Evolutionary conservation across 2,888 invertebrate genomes (phyloP).

Genomic region (Protonemura montana): DNA sequence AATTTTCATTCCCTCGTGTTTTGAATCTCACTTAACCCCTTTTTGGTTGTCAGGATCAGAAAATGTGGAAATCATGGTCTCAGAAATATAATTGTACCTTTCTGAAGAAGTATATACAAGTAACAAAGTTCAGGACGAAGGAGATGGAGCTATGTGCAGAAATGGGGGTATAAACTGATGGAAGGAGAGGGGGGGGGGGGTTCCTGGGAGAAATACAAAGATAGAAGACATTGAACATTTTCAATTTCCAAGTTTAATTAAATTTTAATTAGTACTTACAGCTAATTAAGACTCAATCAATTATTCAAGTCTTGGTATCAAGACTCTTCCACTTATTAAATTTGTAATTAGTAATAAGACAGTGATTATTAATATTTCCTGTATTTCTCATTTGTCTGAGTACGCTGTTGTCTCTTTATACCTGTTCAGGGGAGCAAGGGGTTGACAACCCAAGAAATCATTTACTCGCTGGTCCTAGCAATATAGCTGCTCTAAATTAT

Average conservation of each 20-base stretch:
- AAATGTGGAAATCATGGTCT: conserved; percentile 28
- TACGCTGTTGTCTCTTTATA: neutral
- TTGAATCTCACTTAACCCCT: conserved; percentile 19
- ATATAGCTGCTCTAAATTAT: neutral
- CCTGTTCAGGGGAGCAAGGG: neutral
- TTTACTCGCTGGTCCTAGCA: neutral
- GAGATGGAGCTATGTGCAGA: neutral
- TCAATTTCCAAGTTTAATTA: conserved; percentile 52
- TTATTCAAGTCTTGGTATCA: conserved; percentile 50
- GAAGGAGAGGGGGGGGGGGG: conserved; percentile 19
- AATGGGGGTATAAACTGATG: neutral
- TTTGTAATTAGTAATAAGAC: conserved; percentile 49
- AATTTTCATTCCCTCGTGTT: neutral
- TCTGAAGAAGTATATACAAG: conserved; percentile 27
- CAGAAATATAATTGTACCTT: conserved; percentile 24
- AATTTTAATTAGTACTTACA: conserved; percentile 52
- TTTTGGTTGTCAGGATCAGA: conserved; percentile 41
- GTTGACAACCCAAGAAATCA: neutral
- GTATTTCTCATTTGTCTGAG: neutral
- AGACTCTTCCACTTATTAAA: conserved; percentile 48
- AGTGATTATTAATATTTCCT: conserved; percentile 40
- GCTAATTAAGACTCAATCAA: conserved; percentile 52
- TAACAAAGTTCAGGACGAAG: conserved; percentile 26
- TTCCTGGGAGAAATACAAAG: conserved; percentile 39
- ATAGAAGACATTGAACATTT: conserved; percentile 49